Evolutionary conservation across 2,888 invertebrate genomes (phyloP).

Genomic region (Apamea sordens): DNA sequence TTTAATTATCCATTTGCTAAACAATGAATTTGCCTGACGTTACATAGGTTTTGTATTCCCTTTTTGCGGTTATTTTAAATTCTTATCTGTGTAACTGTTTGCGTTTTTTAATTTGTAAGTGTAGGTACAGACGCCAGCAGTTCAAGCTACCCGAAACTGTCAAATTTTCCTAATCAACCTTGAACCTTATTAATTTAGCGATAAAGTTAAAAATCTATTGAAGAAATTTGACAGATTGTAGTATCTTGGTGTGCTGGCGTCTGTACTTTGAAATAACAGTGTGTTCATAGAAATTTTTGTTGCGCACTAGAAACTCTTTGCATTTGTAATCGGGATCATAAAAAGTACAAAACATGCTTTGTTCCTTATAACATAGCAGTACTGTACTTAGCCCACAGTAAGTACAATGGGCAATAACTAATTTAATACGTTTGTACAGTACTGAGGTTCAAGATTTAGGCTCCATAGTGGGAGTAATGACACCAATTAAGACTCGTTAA

Average conservation of each 20-base stretch:
- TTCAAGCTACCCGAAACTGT: no score
- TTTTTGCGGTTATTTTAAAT: background rate
- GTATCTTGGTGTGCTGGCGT: no score
- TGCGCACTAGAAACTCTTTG: slow-evolving; percentile 19
- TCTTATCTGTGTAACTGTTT: no score
- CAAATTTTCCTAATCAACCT: no score
- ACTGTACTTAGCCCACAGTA: slow-evolving; percentile 10
- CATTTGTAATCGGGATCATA: slow-evolving; percentile 18
- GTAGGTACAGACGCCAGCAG: no score
- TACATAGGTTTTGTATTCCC: background rate
- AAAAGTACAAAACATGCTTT: slow-evolving; percentile 31
- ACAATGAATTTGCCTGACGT: background rate
- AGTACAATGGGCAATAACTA: slow-evolving; percentile 42
- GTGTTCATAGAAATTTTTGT: background rate
- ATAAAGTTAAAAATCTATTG: no score
- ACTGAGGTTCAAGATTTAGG: slow-evolving; percentile 17
- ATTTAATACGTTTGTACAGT: slow-evolving; percentile 9
- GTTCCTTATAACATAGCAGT: slow-evolving; percentile 7
- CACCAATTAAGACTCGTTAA: slow-evolving; percentile 49
- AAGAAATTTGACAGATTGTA: no score
- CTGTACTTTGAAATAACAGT: background rate
- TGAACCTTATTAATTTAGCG: no score
- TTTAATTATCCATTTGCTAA: no score
- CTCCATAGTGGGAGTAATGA: slow-evolving; percentile 23
- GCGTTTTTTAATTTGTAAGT: no score